Evolutionary conservation across 1,140 invertebrate genomes (phyloP).

Genomic region (Apocrypta bakeri): DNA sequence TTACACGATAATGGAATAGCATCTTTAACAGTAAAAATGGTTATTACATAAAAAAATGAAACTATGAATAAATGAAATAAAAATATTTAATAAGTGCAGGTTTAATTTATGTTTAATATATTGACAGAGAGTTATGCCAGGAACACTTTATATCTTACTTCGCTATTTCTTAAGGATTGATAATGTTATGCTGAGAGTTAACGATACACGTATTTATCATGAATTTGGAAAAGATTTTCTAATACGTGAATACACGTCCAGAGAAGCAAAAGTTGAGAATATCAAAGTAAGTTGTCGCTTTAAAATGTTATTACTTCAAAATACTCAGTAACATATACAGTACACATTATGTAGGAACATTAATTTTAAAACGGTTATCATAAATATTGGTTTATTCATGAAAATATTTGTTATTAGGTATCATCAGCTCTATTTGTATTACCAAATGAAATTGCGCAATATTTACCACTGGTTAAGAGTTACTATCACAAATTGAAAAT

Average conservation of each 20-base stretch:
- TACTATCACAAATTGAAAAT: slow-evolving; percentile 37
- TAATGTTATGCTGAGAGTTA: slow-evolving; percentile 89
- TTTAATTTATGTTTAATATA: slow-evolving; percentile 56
- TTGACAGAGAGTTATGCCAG: slow-evolving; percentile 94
- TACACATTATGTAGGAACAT: too few species aligned
- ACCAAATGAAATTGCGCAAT: slow-evolving; percentile 27
- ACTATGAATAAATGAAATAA: not conserved
- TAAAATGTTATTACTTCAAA: not conserved
- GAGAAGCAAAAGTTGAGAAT: slow-evolving; percentile 82
- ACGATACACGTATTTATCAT: slow-evolving; percentile 95
- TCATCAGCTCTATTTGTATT: not conserved
- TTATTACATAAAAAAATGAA: slow-evolving; percentile 74
- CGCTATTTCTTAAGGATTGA: slow-evolving; percentile 96
- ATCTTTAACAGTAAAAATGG: slow-evolving; percentile 93
- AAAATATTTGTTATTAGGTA: not conserved
- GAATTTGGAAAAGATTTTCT: slow-evolving; percentile 85
- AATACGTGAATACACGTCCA: slow-evolving; percentile 84
- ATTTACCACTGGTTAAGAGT: slow-evolving; percentile 22
- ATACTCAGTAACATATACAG: not conserved
- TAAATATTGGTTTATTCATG: too few species aligned
- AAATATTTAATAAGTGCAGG: slow-evolving; percentile 33
- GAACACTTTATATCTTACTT: slow-evolving; percentile 92
- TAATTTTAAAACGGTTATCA: too few species aligned
- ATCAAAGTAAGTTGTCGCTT: slow-evolving; percentile 69
- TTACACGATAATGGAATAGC: slow-evolving; percentile 98